Evolutionary conservation across 1,140 invertebrate species (phyloP), one percentile per base, ranked within the genome.

Genomic region (Atta cephalotes): DNA sequence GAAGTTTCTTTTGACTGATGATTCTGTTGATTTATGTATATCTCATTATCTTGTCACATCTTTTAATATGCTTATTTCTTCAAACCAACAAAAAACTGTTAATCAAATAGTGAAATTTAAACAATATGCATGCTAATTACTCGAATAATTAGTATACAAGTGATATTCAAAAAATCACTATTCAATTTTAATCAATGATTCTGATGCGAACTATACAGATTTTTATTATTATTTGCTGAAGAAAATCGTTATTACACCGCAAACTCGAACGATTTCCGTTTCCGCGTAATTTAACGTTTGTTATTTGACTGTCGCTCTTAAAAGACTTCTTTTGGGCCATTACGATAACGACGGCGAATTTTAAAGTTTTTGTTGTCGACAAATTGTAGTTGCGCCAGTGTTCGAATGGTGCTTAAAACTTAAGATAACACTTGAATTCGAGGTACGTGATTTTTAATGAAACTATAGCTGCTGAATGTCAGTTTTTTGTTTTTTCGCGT

Each of bases 301-400:
- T 70, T 70, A 70, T 25, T 70, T 70, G 66, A 70, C 10, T 12
- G 45, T 49, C 39, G 14, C 21, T 39, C 66, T 70, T 51, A 51
- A 70, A 70, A 70, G 45, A 21, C 14, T 51, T 70, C 66, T 49
- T n/a, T 25, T 49, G 4, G 39, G 45, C 14, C 39, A 70, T 70
- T 70, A 70, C 66, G 66, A 51, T 70, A 49, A 70, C n/a, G 39
- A 70, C 2, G 39, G 21, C 66, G 66, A 70, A 70, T 70, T 49
- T 70, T 51, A 16, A 49, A 68, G n/a, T 70, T 49, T 25, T 45
- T 16, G n/a, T 68, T 70, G 39, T 51, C 66, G 39, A 70, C 14
- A 14, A 70, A 70, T 28, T 49, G 66, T 16, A 49, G 39, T 25
- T 25, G 14, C 12, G 39, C 2, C 14, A 16, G 12, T 51, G 14